phyloP scores from a whole-genome alignment of 1,140 invertebrate species.

The Pseudomyrmex dendroicus region DNA sequence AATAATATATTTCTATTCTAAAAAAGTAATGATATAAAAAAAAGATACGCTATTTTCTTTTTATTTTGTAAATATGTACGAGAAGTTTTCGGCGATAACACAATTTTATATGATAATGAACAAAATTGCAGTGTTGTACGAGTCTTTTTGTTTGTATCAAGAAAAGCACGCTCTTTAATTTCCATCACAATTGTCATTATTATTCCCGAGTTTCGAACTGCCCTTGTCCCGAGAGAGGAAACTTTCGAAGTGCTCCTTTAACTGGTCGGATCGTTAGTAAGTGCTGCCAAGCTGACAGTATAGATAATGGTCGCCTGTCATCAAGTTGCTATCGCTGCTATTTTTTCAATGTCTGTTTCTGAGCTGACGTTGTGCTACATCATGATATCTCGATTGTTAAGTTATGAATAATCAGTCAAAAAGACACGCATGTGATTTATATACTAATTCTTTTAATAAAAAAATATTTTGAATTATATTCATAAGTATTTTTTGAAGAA shows the following conservation, averaged over 20 bases:
- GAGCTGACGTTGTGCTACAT: neutral
- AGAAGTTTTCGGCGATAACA: neutral
- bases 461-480: neutral
- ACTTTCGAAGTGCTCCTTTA: slow-evolving; percentile 49
- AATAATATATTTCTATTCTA: too few species aligned
- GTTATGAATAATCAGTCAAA: slow-evolving; percentile 7
- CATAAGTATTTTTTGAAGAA: too few species aligned
- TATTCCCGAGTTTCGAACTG: slow-evolving; percentile 40
- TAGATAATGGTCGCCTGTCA: slow-evolving; percentile 10
- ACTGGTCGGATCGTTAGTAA: slow-evolving; percentile 51
- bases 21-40: too few species aligned
- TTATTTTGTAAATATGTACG: neutral
- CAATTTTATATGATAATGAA: slow-evolving; percentile 25
- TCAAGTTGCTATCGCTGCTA: slow-evolving; percentile 35
- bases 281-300: slow-evolving; percentile 30
- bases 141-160: slow-evolving; percentile 15
- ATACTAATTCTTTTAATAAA: neutral
- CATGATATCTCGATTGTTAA: slow-evolving; percentile 19
- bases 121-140: neutral
- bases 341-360: slow-evolving; percentile 43
- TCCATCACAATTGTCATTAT: slow-evolving; percentile 17
- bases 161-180: neutral
- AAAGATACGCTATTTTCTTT: neutral
- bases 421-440: neutral
- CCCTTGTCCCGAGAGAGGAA: slow-evolving; percentile 6